Evolutionary conservation across 2,113 vertebrate species (phyloP), one percentile per base, ranked within the genome.

Genomic region (Alligator sinensis): DNA sequence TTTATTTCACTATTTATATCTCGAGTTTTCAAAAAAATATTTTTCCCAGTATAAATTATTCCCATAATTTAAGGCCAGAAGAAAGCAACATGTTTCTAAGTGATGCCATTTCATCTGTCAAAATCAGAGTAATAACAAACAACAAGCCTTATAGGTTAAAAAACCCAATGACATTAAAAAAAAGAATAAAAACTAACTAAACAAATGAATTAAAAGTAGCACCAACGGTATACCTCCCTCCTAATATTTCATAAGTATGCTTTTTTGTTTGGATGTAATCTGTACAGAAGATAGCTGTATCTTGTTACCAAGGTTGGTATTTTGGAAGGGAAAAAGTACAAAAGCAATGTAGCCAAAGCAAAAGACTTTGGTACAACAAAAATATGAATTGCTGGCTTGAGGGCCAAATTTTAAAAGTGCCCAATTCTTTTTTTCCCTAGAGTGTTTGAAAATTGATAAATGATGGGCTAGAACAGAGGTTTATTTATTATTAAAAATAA

Each of bases 1-100:
- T 93, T 97, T 94, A 92, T 91, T 93, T 93, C 89, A 5, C 77
- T 59, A 63, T 58, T 87, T 84, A 96, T 84, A 91, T 95, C 96
- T 83, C 92, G 22, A 76, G 85, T 83, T 94, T 91, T 96, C 86
- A 85, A 87, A 77, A 97, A 95, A 85, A 61, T 93, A 94, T 94
- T 87, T 90, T 97, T 93, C 94, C 87, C 14, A 95, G 93, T 95
- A 89, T 87, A 96, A 92, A 72, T 87, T 57, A 79, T 77, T 89
- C 93, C 76, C 80, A 84, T 11, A 24, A 58, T 95, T 95, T 80
- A 28, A 74, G 94, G 64, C 76, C 94, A 83, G 86, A 82, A 93
- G 89, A 95, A 95, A 30, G 47, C 54, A 88, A 86, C 88, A 86
- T 28, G 25, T 54, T 80, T 89, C 57, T 92, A 72, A 78, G 30